Evolutionary conservation across 2,888 invertebrate species (phyloP).

Genomic region (Zygaena filipendulae): DNA sequence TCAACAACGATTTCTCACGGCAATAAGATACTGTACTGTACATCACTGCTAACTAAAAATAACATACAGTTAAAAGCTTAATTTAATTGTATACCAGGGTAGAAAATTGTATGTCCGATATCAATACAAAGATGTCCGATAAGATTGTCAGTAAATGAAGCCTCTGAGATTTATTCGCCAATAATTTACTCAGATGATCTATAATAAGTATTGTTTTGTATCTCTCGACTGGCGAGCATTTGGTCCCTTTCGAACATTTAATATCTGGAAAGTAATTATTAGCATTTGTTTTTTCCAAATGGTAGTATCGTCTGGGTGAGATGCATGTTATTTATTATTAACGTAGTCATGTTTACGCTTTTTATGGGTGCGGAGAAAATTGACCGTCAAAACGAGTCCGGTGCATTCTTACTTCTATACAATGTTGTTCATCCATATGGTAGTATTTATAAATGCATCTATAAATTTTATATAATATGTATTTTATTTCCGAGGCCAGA

Average conservation of each 20-base stretch:
- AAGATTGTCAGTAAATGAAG: constrained; percentile 20
- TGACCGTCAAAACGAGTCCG: constrained; percentile 33
- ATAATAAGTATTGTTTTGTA: constrained; percentile 31
- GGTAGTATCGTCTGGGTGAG: constrained; percentile 33
- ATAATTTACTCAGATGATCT: constrained; percentile 32
- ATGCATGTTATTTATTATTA: constrained; percentile 49
- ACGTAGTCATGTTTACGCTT: constrained; percentile 42
- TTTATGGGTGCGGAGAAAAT: constrained; percentile 44
- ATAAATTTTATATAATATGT: too few relatives aligned
- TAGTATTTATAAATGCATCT: constrained; percentile 31
- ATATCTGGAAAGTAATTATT: constrained; percentile 41
- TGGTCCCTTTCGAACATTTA: constrained; percentile 28
- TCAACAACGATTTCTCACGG: background rate
- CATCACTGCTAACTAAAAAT: constrained; percentile 10
- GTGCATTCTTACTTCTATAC: constrained; percentile 27
- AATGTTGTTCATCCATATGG: constrained; percentile 29
- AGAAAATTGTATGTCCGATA: constrained; percentile 17
- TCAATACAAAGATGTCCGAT: constrained; percentile 18
- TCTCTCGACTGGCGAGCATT: constrained; percentile 19
- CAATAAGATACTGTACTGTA: background rate
- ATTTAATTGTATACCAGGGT: constrained; percentile 18
- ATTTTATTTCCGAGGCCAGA: too few relatives aligned
- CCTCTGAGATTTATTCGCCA: constrained; percentile 29
- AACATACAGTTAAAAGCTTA: constrained; percentile 18
- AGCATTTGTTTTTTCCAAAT: constrained; percentile 43